Evolutionary conservation across 2,113 vertebrate species (phyloP), one percentile per base, ranked within the genome.

Genomic region (Semnopithecus entellus): DNA sequence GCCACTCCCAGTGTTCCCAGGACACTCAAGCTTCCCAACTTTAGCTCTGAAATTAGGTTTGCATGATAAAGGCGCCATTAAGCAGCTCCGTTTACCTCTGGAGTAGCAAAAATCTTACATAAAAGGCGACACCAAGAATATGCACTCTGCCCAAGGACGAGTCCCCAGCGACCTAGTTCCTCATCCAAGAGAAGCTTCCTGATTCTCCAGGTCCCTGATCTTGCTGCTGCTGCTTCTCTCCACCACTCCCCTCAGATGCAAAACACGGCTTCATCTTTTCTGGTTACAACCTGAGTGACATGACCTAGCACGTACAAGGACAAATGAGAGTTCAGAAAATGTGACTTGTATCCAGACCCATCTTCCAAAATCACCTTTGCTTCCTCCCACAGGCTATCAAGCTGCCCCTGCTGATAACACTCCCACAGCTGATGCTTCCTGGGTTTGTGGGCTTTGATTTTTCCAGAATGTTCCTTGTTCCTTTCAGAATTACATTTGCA

Each of bases 401-500:
- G 55, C 38, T 35, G 8, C 23, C 32, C 72, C 55, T 70, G 30
- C 8, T 50, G 48, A 61, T 10, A 16, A 48, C 45, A 59, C n/a
- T 48, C 40, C 40, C 55, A 30, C n/a, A 23, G 6, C 9, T 30
- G 43, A 14, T 91, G n/a, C 8, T 57, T 75, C 32, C n/a, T 40
- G 40, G 48, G 38, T 32, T 43, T 78, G 16, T 9, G 18, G 8
- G 52, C 20, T 70, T 55, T 9, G 11, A 35, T 48, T 59, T 95
- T 82, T 83, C 82, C 20, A 86, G 85, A 86, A 50, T 3, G 14
- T 1, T 64, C 57, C 35, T 55, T 25, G 45, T n/a, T 52, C 10
- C 48, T 82, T 93, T 92, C 45, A 43, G n/a, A 91, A 92, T 38
- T 82, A 12, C 55, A 59, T 32, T 82, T 88, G 52, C 9, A 40